These are phyloP conservation scores for Lithophane ornitopus DNA, from an alignment of 2,888 invertebrate genomes.

Conservation along the genomic window DNA sequence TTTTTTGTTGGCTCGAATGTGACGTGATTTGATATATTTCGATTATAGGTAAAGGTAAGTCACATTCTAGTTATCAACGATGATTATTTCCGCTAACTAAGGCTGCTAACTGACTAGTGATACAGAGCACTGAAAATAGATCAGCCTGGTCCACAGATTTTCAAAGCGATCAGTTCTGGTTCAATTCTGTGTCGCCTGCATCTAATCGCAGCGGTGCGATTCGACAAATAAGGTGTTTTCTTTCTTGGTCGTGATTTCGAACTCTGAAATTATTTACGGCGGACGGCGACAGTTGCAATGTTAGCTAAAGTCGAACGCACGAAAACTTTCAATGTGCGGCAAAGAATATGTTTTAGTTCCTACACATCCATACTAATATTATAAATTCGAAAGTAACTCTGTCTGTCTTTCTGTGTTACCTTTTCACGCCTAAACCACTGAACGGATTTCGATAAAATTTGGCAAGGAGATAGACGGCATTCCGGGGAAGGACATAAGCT, in stretches of 20 bases:
- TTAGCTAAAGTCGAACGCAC: constrained; percentile 25
- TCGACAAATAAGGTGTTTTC: constrained; percentile 42
- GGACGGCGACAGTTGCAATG: constrained; percentile 40
- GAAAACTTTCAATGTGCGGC: constrained; percentile 23
- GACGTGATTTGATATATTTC: constrained; percentile 6
- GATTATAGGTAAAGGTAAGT: background rate
- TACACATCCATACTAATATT: no score
- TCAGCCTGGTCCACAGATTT: constrained; percentile 25
- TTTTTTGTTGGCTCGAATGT: constrained; percentile 13
- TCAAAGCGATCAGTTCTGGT: constrained; percentile 37
- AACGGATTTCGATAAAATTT: no score
- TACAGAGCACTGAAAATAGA: constrained; percentile 5
- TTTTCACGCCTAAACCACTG: no score
- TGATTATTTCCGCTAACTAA: background rate
- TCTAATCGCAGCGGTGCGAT: constrained; percentile 36
- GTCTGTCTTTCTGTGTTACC: no score
- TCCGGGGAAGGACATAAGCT: no score
- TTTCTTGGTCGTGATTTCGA: constrained; percentile 38
- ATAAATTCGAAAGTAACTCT: no score
- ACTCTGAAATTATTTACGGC: constrained; percentile 50
- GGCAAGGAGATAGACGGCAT: no score
- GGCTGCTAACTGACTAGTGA: background rate
- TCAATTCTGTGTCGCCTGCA: constrained; percentile 30
- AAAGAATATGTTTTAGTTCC: background rate
- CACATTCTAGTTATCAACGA: background rate